phyloP scores from a whole-genome alignment of 2,888 invertebrate genomes.

The Lucinisca nassula region DNA sequence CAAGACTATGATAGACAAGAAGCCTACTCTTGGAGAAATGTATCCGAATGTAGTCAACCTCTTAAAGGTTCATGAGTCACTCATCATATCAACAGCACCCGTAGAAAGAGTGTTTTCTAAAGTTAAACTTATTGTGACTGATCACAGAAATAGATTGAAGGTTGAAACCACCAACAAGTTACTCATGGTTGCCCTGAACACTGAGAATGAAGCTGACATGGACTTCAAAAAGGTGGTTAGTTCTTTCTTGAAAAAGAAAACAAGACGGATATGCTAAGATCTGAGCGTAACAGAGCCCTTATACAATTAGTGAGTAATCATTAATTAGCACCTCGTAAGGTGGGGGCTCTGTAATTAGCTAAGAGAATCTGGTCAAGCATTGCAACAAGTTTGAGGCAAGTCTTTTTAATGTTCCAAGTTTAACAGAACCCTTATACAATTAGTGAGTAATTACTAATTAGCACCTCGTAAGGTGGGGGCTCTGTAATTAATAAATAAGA shows the following conservation, averaged over 20 bases:
- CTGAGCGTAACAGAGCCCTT: too few species aligned
- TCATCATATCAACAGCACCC: constrained; percentile 51
- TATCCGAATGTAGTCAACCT: constrained; percentile 37
- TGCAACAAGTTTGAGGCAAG: too few species aligned
- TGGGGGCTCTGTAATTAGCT: too few species aligned
- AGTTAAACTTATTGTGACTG: constrained; percentile 44
- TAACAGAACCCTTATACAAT: too few species aligned
- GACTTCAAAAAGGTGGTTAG: constrained; percentile 14
- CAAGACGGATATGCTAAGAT: background rate
- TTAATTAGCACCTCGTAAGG: too few species aligned
- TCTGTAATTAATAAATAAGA: too few species aligned
- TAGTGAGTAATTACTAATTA: too few species aligned
- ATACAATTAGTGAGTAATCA: too few species aligned
- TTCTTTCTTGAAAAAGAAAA: background rate
- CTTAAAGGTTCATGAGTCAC: constrained; percentile 16
- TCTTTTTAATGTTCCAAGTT: too few species aligned
- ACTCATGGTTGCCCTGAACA: constrained; percentile 18
- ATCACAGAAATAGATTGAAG: constrained; percentile 45
- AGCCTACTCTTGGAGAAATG: constrained; percentile 16
- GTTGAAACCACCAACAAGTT: constrained; percentile 37
- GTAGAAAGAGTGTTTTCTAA: constrained; percentile 50
- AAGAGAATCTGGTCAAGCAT: too few species aligned
- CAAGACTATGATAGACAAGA: background rate
- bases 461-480: too few species aligned
- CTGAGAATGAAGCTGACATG: background rate